Conservation (phyloP, 2,113 vertebrate species). For the Calidris pugnax region DNA sequence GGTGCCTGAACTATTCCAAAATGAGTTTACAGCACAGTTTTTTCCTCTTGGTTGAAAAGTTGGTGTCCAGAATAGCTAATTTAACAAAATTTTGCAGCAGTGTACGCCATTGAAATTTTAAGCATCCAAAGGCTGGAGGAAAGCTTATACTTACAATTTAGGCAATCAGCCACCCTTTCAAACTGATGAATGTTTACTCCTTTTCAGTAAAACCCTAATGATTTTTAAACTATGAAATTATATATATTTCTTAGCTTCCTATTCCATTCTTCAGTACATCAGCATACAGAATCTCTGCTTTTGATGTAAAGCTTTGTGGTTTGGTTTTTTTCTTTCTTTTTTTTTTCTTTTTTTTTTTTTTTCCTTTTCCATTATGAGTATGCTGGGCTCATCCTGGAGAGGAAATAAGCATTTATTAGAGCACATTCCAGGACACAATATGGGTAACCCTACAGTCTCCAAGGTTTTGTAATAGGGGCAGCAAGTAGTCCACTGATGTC, state of each 20-base stretch:
- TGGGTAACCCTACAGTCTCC: background rate
- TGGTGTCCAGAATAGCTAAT: background rate
- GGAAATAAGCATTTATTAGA: background rate
- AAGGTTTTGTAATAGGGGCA: background rate
- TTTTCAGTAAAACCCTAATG: background rate
- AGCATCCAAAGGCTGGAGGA: background rate
- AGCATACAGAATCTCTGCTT: background rate
- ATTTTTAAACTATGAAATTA: constrained; percentile 23
- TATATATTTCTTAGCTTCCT: background rate
- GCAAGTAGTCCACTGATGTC: background rate
- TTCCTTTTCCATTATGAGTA: background rate
- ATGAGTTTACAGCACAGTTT: background rate
- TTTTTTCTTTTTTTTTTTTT: background rate
- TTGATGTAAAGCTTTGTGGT: background rate
- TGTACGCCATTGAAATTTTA: background rate
- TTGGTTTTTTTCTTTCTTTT: fast-evolving
- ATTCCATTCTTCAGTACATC: background rate
- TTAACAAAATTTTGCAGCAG: background rate
- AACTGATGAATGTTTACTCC: background rate
- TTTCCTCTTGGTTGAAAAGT: background rate
- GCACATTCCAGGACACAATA: background rate
- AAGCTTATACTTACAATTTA: background rate
- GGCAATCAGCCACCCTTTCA: constrained; percentile 1
- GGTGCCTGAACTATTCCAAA: background rate
- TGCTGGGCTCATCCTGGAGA: background rate